Conservation (phyloP, 1,140 invertebrate genomes). For the Mactra quadrangularis region DNA sequence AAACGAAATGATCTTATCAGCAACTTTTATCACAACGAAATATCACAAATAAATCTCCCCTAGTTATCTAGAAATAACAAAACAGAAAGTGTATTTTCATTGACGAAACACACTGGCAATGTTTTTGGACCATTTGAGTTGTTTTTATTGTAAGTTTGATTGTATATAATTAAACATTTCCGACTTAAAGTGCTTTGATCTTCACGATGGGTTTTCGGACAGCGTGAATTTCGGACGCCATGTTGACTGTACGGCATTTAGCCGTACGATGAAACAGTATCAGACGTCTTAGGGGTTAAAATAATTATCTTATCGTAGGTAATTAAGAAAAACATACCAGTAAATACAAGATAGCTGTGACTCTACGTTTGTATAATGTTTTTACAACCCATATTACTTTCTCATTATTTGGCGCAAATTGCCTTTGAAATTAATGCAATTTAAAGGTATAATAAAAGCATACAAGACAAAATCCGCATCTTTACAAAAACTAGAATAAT, state of each 20-base stretch:
- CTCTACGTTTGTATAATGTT: background rate
- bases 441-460: too few relatives aligned
- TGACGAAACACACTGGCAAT: constrained; percentile 6
- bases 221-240: constrained; percentile 14
- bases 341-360: background rate
- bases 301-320: background rate
- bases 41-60: constrained; percentile 19
- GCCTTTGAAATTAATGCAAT: too few relatives aligned
- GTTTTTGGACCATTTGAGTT: constrained; percentile 23
- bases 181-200: constrained; percentile 6
- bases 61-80: constrained; percentile 51
- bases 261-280: too few relatives aligned
- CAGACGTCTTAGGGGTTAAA: constrained; percentile 1
- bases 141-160: constrained; percentile 12
- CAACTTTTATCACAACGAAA: constrained; percentile 21
- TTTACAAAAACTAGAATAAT: too few relatives aligned
- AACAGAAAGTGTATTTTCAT: constrained; percentile 22
- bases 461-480: too few relatives aligned
- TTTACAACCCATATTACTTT: background rate
- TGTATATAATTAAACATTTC: constrained; percentile 25
- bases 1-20: constrained; percentile 47
- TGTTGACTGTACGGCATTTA: background rate
- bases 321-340: background rate
- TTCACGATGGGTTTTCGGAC: background rate
- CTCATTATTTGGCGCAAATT: background rate